Percentiles rank a stretch among this genome's conserved stretches.
phyloP scores from a whole-genome alignment of 2,888 invertebrate species.

The Ceraclea dissimilis region DNA sequence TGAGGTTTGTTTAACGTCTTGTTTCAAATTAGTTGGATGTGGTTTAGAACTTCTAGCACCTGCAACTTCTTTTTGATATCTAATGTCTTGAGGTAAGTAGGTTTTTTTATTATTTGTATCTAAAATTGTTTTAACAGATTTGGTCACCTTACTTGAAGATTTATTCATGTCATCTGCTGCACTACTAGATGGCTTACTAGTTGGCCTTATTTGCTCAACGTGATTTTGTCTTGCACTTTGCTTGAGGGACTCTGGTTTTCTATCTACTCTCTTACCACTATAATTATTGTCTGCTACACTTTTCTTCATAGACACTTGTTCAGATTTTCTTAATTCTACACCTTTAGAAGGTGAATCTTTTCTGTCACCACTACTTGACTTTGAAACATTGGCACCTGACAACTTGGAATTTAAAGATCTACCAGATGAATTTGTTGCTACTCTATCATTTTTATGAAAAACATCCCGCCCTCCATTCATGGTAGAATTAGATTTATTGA shows the following conservation, averaged over 20 bases:
- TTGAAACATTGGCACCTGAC: no score
- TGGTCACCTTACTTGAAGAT: background rate
- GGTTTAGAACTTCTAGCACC: slow-evolving; percentile 31
- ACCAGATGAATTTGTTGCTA: no score
- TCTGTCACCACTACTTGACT: no score
- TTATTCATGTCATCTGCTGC: background rate
- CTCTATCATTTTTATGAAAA: no score
- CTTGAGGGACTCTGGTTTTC: background rate
- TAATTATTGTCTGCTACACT: no score
- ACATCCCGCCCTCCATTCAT: no score
- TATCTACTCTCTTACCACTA: background rate
- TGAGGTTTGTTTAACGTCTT: background rate
- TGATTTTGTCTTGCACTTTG: background rate
- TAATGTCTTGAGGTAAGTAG: background rate
- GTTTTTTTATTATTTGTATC: background rate
- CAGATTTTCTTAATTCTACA: no score
- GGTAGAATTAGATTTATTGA: no score
- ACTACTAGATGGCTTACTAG: background rate
- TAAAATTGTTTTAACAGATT: background rate
- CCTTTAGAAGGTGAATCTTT: no score
- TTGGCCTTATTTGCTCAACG: background rate
- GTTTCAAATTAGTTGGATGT: background rate
- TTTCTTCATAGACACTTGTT: no score
- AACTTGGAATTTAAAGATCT: no score
- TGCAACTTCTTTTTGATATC: slow-evolving; percentile 31